phyloP scores from a whole-genome alignment of 2,888 invertebrate species.

The Acrobasis repandana region DNA sequence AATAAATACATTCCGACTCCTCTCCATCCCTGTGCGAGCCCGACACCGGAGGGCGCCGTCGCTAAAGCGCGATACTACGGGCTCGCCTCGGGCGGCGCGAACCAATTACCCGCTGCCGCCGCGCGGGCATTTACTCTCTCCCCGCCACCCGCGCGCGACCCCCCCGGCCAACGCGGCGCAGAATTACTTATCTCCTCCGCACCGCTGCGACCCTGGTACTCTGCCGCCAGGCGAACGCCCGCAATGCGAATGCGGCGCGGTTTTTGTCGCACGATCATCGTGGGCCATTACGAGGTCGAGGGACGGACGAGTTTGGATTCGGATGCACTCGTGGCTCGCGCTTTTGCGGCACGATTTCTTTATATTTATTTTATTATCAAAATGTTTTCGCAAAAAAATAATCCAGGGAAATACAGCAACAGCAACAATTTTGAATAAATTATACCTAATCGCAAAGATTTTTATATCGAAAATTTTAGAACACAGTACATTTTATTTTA shows the following conservation, averaged over 20 bases:
- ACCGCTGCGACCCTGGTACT: slow-evolving; percentile 68
- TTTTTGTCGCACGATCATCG: slow-evolving; percentile 29
- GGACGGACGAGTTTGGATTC: neutral
- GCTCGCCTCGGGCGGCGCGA: slow-evolving; percentile 82
- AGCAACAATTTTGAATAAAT: too few relatives aligned
- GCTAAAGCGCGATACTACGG: slow-evolving; percentile 82
- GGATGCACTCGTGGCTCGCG: neutral
- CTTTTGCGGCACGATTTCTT: neutral
- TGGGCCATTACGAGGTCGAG: slow-evolving; percentile 18
- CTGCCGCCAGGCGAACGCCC: slow-evolving; percentile 74
- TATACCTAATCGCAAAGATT: too few relatives aligned
- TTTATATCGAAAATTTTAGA: too few relatives aligned
- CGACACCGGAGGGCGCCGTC: slow-evolving; percentile 82
- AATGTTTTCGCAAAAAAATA: too few relatives aligned
- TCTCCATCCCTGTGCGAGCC: slow-evolving; percentile 51
- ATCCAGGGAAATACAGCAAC: too few relatives aligned
- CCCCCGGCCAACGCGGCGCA: slow-evolving; percentile 49
- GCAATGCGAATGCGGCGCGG: slow-evolving; percentile 65
- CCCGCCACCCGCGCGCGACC: slow-evolving; percentile 44
- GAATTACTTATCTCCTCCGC: slow-evolving; percentile 72
- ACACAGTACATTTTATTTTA: too few relatives aligned
- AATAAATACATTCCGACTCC: slow-evolving; percentile 49
- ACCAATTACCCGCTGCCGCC: slow-evolving; percentile 81
- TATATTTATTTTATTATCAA: too few relatives aligned
- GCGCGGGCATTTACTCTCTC: slow-evolving; percentile 75